Evolutionary conservation across 2,113 vertebrate genomes (phyloP), one percentile per base, ranked within the genome.

Genomic region (Megaptera novaeangliae): DNA sequence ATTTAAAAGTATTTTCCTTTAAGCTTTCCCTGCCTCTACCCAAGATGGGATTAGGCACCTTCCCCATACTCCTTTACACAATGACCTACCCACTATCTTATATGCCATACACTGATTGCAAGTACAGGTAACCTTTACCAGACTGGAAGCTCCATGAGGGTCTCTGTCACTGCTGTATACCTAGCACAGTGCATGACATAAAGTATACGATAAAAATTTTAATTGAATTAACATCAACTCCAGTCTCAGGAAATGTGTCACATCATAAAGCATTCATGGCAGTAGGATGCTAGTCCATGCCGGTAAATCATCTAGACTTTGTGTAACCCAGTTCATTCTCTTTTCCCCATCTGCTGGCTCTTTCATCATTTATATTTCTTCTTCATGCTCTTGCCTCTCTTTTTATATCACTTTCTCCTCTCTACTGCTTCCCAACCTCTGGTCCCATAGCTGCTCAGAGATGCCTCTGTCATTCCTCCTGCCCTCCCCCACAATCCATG

Each of bases 331-430:
- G 49, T 68, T 77, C 18, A 66, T 72, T 83, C 44, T 84, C 13
- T 52, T 95, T 92, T 66, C 7, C 46, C 3, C 6, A 94, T 39
- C 36, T 85, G 11, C 10, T 96, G 55, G 25, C 34, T 20, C 87
- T 93, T 86, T 87, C 63, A 85, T 85, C 69, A 57, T 78, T 95
- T 87, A 52, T 94, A 71, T 92, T 94, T 97, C 20, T 78, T 97
- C 12, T 88, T 82, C 20, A 78, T 95, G 20, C 21, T 94, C 15
- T 74, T 94, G 75, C 31, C 46, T 49, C 7, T 71, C 20, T 90
- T 75, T 68, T 68, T 59, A 27, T 59, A 71, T 39, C 9, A 75
- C 11, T 59, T 96, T 89, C 36, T 94, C 31, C 11, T 74, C 31
- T 63, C n/a, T 95, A 55, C 9, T 97, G 18, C 15, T 77, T 94